A percentile compares a stretch with the other conserved stretches of the same genome.
Conservation (phyloP, 1,140 invertebrate genomes). For the Drosophila quadrilineata region DNA sequence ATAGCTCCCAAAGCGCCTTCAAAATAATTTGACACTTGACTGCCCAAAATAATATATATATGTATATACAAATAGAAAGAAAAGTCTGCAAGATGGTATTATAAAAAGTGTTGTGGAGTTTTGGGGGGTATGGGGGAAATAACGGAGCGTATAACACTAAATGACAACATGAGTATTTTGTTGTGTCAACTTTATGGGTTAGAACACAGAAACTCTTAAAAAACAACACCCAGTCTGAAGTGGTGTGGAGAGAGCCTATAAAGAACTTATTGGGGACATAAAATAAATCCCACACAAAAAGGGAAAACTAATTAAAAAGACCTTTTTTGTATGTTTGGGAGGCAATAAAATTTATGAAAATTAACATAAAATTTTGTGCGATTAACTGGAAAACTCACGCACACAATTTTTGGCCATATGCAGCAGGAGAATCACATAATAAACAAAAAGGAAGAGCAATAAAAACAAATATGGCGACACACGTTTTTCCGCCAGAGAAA, state of each 20-base stretch:
- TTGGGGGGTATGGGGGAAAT: not conserved
- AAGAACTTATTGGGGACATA: conserved; percentile 50
- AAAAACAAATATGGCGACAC: conserved; percentile 75
- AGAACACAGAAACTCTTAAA: conserved; percentile 74
- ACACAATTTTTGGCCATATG: conserved; percentile 57
- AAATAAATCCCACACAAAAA: conserved; percentile 56
- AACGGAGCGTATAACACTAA: conserved; percentile 12
- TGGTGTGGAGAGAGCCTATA: no score
- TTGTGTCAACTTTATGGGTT: conserved; percentile 61
- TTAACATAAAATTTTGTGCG: conserved; percentile 79
- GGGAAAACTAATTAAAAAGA: conserved; percentile 75
- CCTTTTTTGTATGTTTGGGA: conserved; percentile 45
- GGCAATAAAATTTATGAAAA: conserved; percentile 81
- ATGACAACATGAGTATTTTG: conserved; percentile 43
- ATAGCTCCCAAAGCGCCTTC: conserved; percentile 59
- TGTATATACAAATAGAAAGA: conserved; percentile 7
- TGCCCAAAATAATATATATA: conserved; percentile 31
- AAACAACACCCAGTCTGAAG: conserved; percentile 25
- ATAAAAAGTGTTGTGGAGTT: conserved; percentile 4
- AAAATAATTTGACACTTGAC: conserved; percentile 76
- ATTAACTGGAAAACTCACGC: conserved; percentile 70
- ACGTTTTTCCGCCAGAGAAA: conserved; percentile 20
- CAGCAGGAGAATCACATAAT: conserved; percentile 71
- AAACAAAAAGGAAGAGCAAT: conserved; percentile 73
- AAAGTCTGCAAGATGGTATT: not conserved